Evolutionary conservation across 2,113 vertebrate species (phyloP).

Genomic region (Benitochromis conjunctus): DNA sequence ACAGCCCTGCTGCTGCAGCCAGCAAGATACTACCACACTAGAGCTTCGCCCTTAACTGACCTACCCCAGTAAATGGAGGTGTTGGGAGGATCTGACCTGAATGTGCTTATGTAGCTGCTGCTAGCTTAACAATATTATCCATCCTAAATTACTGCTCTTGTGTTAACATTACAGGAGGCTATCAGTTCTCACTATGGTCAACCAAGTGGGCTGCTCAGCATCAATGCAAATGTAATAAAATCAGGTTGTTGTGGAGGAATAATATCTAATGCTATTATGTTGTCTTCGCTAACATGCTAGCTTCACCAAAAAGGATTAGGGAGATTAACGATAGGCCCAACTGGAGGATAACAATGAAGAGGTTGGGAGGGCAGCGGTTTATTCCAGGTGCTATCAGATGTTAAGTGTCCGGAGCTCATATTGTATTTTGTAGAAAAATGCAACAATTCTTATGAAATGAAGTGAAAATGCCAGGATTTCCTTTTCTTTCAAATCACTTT

Average conservation of each 20-base stretch:
- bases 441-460: background rate
- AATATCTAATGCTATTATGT: conserved; percentile 63
- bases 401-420: background rate
- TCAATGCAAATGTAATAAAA: conserved; percentile 57
- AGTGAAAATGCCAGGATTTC: background rate
- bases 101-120: conserved; percentile 35
- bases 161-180: conserved; percentile 40
- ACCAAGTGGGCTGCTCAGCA: conserved; percentile 15
- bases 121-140: conserved; percentile 50
- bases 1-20: conserved; percentile 58
- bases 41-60: conserved; percentile 56
- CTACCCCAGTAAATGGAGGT: conserved; percentile 53
- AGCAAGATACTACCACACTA: conserved; percentile 51
- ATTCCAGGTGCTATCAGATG: conserved; percentile 10
- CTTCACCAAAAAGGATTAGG: conserved; percentile 55
- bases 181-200: conserved; percentile 8
- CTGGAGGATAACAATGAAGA: conserved; percentile 35
- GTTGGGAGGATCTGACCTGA: conserved; percentile 61
- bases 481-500: background rate
- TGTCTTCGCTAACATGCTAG: conserved; percentile 34
- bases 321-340: conserved; percentile 55
- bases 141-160: conserved; percentile 16
- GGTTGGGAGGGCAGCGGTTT: conserved; percentile 3
- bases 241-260: conserved; percentile 54
- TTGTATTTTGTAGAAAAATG: background rate